Conservation (phyloP, 2,113 vertebrate species). For the Marcusenius ussheri region DNA sequence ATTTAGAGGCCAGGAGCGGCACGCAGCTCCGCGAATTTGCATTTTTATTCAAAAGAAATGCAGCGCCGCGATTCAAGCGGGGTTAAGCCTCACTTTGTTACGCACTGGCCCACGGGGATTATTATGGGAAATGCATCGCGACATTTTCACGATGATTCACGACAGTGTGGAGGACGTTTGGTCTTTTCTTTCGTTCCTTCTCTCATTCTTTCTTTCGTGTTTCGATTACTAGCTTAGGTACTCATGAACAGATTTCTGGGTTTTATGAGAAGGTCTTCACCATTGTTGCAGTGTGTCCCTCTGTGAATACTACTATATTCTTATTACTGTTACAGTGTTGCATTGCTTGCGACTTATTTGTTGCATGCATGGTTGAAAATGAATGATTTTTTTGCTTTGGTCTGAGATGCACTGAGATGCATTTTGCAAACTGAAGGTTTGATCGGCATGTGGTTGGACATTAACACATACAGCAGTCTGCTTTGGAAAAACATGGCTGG, state of each 20-base stretch:
- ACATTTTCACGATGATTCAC: not conserved
- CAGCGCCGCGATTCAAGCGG: not conserved
- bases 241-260: not conserved
- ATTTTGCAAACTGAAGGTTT: not conserved
- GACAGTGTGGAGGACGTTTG: not conserved
- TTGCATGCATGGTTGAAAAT: not conserved
- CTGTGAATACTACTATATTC: not conserved
- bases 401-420: not conserved
- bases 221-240: not conserved
- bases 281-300: not conserved
- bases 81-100: slow-evolving; percentile 10
- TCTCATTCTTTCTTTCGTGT: too few relatives aligned
- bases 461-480: not conserved
- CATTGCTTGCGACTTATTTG: not conserved
- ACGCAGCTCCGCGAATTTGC: not conserved
- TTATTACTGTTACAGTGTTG: not conserved
- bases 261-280: not conserved
- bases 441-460: not conserved
- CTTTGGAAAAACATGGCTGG: not conserved
- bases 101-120: not conserved
- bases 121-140: not conserved
- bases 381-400: not conserved
- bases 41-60: slow-evolving; percentile 9
- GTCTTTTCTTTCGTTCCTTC: too few relatives aligned
- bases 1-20: not conserved